Evolutionary conservation across 2,113 vertebrate species (phyloP).

Genomic region (Oriolus oriolus): DNA sequence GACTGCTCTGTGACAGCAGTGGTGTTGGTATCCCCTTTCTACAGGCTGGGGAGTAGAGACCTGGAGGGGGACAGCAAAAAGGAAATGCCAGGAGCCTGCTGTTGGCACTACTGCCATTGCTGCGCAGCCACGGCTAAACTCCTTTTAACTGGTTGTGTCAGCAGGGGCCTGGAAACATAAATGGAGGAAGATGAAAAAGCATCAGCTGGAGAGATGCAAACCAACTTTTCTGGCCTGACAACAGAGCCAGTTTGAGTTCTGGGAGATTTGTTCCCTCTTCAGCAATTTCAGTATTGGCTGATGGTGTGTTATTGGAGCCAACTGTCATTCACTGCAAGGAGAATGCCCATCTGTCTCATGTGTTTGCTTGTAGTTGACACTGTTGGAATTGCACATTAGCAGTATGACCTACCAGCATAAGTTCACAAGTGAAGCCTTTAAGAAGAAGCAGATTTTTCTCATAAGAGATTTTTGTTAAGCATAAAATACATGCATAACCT

Average conservation of each 20-base stretch:
- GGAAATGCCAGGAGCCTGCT: neutral
- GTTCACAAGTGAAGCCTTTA: conserved; percentile 25
- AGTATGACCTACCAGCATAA: neutral
- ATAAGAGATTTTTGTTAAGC: neutral
- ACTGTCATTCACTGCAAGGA: neutral
- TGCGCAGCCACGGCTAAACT: accelerated
- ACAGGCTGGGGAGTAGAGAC: neutral
- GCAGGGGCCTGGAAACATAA: neutral
- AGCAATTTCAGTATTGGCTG: neutral
- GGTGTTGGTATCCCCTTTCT: neutral
- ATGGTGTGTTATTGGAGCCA: neutral
- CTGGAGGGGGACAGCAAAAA: neutral
- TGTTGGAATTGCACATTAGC: neutral
- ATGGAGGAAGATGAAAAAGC: neutral
- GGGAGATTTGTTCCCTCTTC: neutral
- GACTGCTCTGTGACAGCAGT: neutral
- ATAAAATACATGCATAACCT: neutral
- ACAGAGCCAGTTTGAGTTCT: neutral
- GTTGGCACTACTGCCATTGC: neutral
- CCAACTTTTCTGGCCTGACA: conserved; percentile 17
- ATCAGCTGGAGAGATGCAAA: neutral
- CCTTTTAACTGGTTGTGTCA: neutral
- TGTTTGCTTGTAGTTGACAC: neutral
- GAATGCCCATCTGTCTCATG: conserved; percentile 9
- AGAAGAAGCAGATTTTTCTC: neutral